Evolutionary conservation across 2,113 vertebrate species (phyloP).

Genomic region (Monarcha castaneiventris): DNA sequence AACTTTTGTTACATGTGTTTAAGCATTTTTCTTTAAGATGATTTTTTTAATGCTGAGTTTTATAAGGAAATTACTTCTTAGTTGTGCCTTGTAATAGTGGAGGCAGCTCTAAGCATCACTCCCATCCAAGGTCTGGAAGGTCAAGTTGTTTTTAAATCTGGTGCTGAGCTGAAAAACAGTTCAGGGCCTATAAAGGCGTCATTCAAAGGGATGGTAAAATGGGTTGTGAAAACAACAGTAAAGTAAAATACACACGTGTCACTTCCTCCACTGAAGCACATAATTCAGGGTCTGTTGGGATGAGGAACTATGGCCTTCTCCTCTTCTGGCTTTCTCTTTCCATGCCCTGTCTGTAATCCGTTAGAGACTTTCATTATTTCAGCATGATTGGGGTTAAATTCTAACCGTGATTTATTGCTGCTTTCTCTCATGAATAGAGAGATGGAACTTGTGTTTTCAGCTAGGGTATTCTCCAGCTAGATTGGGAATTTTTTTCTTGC

Average conservation of each 20-base stretch:
- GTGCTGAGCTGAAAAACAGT: not conserved
- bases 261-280: not conserved
- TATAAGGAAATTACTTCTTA: not conserved
- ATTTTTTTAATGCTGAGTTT: not conserved
- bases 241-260: not conserved
- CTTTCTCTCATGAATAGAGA: not conserved
- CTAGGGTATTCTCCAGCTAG: not conserved
- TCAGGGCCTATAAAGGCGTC: not conserved
- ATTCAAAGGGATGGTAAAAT: not conserved
- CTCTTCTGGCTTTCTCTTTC: not conserved
- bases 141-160: not conserved
- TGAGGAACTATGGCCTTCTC: not conserved
- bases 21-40: not conserved
- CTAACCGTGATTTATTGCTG: not conserved
- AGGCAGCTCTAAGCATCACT: not conserved
- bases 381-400: not conserved
- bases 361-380: slow-evolving; percentile 4
- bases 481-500: not conserved
- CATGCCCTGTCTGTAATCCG: not conserved
- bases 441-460: not conserved
- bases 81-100: not conserved
- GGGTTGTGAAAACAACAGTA: not conserved
- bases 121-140: not conserved
- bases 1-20: not conserved
- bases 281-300: not conserved